These are phyloP conservation scores for Cyaniris semiargus DNA, from an alignment of 2,888 invertebrate genomes.

Conservation along the genomic window DNA sequence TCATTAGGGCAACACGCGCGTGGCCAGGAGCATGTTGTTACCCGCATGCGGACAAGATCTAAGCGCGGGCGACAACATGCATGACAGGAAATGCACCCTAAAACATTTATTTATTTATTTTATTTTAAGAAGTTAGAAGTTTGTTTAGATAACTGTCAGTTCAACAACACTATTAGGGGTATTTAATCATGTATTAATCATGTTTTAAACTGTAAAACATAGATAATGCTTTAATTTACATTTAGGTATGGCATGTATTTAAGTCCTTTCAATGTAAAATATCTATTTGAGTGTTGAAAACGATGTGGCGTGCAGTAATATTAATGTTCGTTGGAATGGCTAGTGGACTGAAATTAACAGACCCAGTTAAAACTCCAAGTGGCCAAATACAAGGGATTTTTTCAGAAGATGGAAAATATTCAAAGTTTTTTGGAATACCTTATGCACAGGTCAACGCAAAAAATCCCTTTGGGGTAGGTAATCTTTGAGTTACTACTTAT, in stretches of 20 bases:
- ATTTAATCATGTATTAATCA: not conserved
- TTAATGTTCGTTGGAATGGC: not conserved
- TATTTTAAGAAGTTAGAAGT: too few species aligned
- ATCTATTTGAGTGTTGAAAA: not conserved
- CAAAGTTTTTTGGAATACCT: slow-evolving; percentile 59
- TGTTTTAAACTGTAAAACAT: not conserved
- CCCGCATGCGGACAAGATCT: too few species aligned
- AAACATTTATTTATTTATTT: too few species aligned
- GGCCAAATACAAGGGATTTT: slow-evolving; percentile 46
- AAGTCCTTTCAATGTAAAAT: not conserved
- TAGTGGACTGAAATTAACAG: not conserved
- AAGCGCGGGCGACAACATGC: too few species aligned
- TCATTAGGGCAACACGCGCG: too few species aligned
- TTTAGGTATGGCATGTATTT: not conserved
- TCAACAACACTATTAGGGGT: not conserved
- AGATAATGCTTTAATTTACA: not conserved
- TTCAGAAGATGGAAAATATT: slow-evolving; percentile 53
- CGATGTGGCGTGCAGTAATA: not conserved
- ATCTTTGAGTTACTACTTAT: not conserved
- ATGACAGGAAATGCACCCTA: too few species aligned
- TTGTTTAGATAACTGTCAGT: not conserved
- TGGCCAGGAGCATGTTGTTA: too few species aligned
- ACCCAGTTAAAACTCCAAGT: slow-evolving; percentile 8
- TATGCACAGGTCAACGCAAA: slow-evolving; percentile 51
- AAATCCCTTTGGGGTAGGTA: slow-evolving; percentile 57